These are phyloP conservation scores for Timandra comae DNA, from an alignment of 2,888 invertebrate species.

Conservation along the genomic window DNA sequence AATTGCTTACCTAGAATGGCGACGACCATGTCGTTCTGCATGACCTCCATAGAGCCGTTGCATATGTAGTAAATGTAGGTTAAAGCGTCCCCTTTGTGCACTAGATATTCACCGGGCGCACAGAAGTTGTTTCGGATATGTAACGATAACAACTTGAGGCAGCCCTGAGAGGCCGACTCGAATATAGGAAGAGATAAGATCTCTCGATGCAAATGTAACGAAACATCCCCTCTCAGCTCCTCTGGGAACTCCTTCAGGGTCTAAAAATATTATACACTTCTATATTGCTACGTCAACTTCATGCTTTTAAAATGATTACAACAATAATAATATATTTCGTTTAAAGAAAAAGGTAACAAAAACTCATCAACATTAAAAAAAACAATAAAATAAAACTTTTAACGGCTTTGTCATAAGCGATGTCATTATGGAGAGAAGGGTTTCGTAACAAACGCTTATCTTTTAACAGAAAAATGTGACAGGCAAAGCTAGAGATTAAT, in stretches of 20 bases:
- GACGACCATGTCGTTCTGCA: constrained; percentile 97
- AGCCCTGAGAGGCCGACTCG: constrained; percentile 95
- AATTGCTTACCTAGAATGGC: constrained; percentile 91
- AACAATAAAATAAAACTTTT: no score
- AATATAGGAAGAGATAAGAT: constrained; percentile 96
- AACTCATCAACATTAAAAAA: no score
- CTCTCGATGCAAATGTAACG: constrained; percentile 96
- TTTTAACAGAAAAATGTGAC: constrained; percentile 24
- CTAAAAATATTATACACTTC: constrained; percentile 74
- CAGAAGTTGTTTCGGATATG: constrained; percentile 97
- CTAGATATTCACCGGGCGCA: constrained; percentile 95
- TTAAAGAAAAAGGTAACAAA: no score
- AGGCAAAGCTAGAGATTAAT: constrained; percentile 24
- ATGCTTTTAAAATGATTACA: no score
- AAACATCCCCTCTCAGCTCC: constrained; percentile 95
- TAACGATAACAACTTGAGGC: constrained; percentile 92
- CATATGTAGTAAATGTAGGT: constrained; percentile 96
- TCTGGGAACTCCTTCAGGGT: constrained; percentile 97
- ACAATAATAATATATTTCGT: no score
- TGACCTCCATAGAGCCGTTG: constrained; percentile 98
- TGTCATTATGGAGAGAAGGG: constrained; percentile 11
- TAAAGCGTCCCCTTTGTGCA: constrained; percentile 95
- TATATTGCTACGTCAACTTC: no score
- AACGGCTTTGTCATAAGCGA: constrained; percentile 3
- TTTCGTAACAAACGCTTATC: constrained; percentile 21